Percentiles rank a stretch among this genome's conserved stretches.
phyloP scores from a whole-genome alignment of 2,113 vertebrate species.

The Meriones unguiculatus region DNA sequence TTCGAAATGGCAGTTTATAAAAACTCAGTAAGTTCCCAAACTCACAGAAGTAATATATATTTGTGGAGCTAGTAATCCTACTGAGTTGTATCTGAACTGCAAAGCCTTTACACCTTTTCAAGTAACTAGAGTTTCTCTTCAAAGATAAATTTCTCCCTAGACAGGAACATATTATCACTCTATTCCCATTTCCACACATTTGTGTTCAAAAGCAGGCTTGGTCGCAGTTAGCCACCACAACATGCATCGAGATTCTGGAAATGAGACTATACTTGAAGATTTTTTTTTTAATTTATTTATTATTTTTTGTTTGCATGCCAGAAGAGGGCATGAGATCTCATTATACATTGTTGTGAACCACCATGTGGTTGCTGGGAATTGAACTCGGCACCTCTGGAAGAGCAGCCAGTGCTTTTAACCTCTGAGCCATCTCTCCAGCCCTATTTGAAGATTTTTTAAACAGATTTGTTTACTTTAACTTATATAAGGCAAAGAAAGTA shows the following conservation, averaged over 20 bases:
- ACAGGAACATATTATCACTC: background rate
- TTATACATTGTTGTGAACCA: too few relatives aligned
- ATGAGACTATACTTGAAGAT: background rate
- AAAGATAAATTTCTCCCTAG: background rate
- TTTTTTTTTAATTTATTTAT: too few relatives aligned
- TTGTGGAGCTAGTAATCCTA: background rate
- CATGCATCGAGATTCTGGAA: conserved; percentile 13
- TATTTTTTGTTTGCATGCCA: too few relatives aligned
- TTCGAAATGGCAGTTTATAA: background rate
- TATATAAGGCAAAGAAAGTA: background rate
- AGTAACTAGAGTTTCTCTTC: background rate
- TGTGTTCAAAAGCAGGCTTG: background rate
- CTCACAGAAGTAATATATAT: background rate
- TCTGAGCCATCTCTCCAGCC: too few relatives aligned
- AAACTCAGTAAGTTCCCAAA: background rate
- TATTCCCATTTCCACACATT: conserved; percentile 10
- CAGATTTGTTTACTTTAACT: background rate
- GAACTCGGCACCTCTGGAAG: too few relatives aligned
- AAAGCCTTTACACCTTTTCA: background rate
- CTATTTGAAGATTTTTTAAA: background rate
- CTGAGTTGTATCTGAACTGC: background rate
- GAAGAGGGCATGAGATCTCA: too few relatives aligned
- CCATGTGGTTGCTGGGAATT: too few relatives aligned
- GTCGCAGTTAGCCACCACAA: background rate
- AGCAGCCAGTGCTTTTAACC: too few relatives aligned